These are phyloP conservation scores for Epinephelus lanceolatus DNA, from an alignment of 2,113 vertebrate species.

Conservation along the genomic window DNA sequence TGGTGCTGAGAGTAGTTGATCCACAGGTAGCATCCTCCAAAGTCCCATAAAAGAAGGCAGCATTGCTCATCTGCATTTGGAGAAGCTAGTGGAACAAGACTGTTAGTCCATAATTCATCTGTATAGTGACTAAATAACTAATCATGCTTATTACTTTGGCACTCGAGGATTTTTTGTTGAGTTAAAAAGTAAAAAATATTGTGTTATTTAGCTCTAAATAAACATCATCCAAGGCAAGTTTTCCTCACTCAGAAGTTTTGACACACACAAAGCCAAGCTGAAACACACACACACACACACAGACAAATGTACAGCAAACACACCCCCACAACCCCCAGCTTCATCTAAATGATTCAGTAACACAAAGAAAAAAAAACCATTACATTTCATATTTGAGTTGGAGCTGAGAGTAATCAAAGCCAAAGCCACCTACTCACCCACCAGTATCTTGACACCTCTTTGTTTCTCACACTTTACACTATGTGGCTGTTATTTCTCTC, in stretches of 20 bases:
- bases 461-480: constrained; percentile 69
- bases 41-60: neutral
- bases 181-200: neutral
- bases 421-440: constrained; percentile 63
- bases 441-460: constrained; percentile 67
- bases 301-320: constrained; percentile 2
- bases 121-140: neutral
- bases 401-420: constrained; percentile 61
- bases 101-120: neutral
- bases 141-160: neutral
- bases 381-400: constrained; percentile 50
- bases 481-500: constrained; percentile 60
- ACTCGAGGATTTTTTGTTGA: neutral
- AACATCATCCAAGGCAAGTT: neutral
- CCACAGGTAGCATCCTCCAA: neutral
- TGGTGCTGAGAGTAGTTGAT: neutral
- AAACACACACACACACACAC: constrained; percentile 4
- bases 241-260: neutral
- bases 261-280: neutral
- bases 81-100: neutral
- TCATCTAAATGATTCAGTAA: neutral
- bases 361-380: constrained; percentile 6
- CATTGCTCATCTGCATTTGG: neutral
- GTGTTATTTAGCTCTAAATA: neutral
- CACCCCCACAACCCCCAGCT: neutral